These are phyloP conservation scores for Odontamblyopus lacepedii DNA, from an alignment of 2,797 vertebrate species.

Conservation along the genomic window DNA sequence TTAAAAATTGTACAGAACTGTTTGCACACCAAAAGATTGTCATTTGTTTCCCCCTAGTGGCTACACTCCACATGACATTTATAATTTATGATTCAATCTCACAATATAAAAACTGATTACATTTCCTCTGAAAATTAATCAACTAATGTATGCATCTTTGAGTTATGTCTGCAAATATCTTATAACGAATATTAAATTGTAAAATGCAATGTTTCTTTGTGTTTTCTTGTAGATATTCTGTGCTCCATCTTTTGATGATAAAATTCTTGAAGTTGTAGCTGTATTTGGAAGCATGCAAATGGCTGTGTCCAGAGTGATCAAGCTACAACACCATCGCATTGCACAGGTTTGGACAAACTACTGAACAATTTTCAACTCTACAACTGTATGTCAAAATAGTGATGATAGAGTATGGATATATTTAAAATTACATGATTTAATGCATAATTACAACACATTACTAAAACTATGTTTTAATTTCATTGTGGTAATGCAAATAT, in stretches of 20 bases:
- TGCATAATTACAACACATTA: too few relatives aligned
- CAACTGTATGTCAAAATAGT: too few relatives aligned
- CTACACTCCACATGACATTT: background rate
- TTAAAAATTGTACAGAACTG: background rate
- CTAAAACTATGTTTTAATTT: too few relatives aligned
- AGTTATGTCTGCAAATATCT: too few relatives aligned
- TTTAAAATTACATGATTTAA: too few relatives aligned
- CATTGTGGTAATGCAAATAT: too few relatives aligned
- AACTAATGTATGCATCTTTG: too few relatives aligned
- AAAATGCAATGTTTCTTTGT: background rate
- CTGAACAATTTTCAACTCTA: background rate
- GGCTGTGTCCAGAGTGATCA: slow-evolving; percentile 97
- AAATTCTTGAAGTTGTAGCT: slow-evolving; percentile 96
- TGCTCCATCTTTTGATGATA: slow-evolving; percentile 96
- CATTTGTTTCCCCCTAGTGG: slow-evolving; percentile 45
- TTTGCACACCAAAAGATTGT: background rate
- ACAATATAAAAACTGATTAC: background rate
- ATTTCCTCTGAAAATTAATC: too few relatives aligned
- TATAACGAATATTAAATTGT: background rate
- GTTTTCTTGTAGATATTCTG: slow-evolving; percentile 87
- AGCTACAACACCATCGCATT: slow-evolving; percentile 96
- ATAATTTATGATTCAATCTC: background rate
- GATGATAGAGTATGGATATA: too few relatives aligned
- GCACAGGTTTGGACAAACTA: slow-evolving; percentile 84
- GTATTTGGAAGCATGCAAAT: slow-evolving; percentile 99